Evolutionary conservation across 2,113 vertebrate genomes (phyloP), one percentile per base, ranked within the genome.

Genomic region (Erythrocercus mccallii): DNA sequence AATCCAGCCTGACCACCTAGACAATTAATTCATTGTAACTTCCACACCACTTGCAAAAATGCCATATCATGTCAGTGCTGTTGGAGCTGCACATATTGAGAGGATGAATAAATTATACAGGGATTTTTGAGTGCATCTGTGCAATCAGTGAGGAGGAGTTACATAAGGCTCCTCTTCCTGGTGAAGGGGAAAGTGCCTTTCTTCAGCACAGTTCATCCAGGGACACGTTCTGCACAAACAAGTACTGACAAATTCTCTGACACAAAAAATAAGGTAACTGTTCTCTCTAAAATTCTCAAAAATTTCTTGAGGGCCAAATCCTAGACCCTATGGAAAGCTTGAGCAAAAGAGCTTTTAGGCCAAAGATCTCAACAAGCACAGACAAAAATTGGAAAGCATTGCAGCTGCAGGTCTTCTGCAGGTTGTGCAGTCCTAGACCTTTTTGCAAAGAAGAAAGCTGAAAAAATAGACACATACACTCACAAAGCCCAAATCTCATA

Each of bases 61-160:
- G 61, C 72, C 28, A 3, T 48, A 65, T 88, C 33, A 78, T 5
- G 0, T 87, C 60, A 61, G 31, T 88, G 71, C 53, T 88, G n/a
- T 37, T 76, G 57, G 86, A 93, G 54, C 50, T 58, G 47, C 48
- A 80, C 50, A 38, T 58, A 56, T 37, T 37, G 78, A 79, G 85
- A 93, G 35, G 14, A 74, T 31, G 30, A 77, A 83, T 94, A 69
- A 97, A 95, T 96, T 93, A 96, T 77, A 91, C 66, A 87, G 27
- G 30, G n/a, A 58, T 94, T 89, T 93, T 95, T 85, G 66, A 93
- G 82, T 72, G 30, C 81, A 84, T 84, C 73, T 91, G 66, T 92
- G 91, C 94, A 91, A 93, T 83, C 78, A 91, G 86, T 27, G n/a
- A 78, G 60, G 33, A 89, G 27, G 33, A 92, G 69, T 95, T 96